Conservation (phyloP, 2,797 vertebrate species). For the Champsocephalus esox region DNA sequence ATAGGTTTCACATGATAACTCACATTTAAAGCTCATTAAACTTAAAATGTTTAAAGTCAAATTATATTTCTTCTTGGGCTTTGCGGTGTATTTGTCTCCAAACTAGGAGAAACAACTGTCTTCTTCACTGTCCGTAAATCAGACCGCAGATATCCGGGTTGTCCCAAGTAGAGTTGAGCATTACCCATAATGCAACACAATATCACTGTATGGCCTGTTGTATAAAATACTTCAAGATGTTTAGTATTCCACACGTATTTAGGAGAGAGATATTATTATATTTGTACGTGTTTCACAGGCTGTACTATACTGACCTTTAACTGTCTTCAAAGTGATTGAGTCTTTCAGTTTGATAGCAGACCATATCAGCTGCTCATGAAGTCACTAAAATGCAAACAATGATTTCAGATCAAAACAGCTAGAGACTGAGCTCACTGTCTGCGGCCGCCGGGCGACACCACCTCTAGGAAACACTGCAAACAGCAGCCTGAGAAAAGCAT, state of each 20-base stretch:
- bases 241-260: too few relatives aligned
- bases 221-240: too few relatives aligned
- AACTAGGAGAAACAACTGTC: too few relatives aligned
- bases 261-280: too few relatives aligned
- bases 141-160: too few relatives aligned
- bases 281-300: too few relatives aligned
- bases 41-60: background rate
- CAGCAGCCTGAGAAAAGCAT: conserved; percentile 65
- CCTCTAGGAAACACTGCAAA: conserved; percentile 41
- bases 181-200: too few relatives aligned
- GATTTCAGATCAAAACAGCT: conserved; percentile 52
- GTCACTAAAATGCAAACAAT: conserved; percentile 41
- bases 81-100: background rate
- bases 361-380: conserved; percentile 30
- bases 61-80: background rate
- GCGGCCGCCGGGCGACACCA: conserved; percentile 40
- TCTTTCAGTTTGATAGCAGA: background rate
- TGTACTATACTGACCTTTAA: too few relatives aligned
- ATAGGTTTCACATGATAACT: background rate
- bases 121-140: too few relatives aligned
- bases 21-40: background rate
- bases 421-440: conserved; percentile 65
- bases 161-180: too few relatives aligned
- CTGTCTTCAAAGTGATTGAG: too few relatives aligned
- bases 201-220: too few relatives aligned